Evolutionary conservation across 2,113 vertebrate genomes (phyloP), one percentile per base, ranked within the genome.

Genomic region (Mustela nigripes): DNA sequence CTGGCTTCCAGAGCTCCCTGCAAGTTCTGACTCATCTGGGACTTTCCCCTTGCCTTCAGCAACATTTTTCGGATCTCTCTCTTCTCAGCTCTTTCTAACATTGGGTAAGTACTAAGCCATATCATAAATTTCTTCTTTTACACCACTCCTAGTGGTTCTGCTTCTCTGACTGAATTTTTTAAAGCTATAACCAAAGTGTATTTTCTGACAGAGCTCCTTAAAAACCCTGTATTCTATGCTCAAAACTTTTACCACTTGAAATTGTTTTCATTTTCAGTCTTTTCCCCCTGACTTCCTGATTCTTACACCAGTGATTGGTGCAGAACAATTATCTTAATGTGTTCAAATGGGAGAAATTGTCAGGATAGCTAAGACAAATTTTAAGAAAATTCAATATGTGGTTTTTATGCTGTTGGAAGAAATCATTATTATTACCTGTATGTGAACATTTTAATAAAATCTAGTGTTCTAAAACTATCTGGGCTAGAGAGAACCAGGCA

Each of bases 391-490:
- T 92, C 21, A 96, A 36, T 56, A 90, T 80, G 95, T 92, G 42
- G 18, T 74, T 94, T 16, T 78, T 94, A 86, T 2, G 4, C 5
- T 82, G 12, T 62, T 84, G 60, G 78, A 94, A 89, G 14, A 80
- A 89, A 60, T 93, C 4, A 36, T 90, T 16, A 91, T 42, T 24
- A 16, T 60, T 79, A 28, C 58, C 87, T 63, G 4, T 80, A 63
- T 81, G 60, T 84, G 31, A 96, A 42, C 15, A 91, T 95, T 92
- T 96, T 62, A 79, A 81, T 87, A 86, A 69, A 63, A 71, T 81
- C 14, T 33, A 84, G 33, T 81, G 14, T 15, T 83, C 22, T 11
- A 89, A 73, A 89, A 31, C 65, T 84, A 45, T 82, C 21, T 67
- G 76, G 45, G n/a, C 21, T 33, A 78, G 24, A 73, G 62, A 79